Evolutionary conservation across 1,140 invertebrate species (phyloP), one percentile per base, ranked within the genome.

Genomic region (Drosophila simulans): DNA sequence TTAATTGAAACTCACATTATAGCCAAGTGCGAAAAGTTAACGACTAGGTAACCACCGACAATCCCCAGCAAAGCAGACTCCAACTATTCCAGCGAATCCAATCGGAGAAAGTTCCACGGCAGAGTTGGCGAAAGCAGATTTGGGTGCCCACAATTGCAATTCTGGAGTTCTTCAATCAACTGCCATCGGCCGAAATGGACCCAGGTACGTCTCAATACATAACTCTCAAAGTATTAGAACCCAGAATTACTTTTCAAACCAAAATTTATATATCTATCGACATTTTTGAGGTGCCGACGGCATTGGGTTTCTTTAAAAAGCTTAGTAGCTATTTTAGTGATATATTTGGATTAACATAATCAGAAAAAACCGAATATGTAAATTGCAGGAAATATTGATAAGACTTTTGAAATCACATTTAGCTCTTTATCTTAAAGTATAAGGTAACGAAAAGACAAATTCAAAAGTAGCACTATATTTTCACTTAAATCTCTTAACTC

Each of bases 1-100:
- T 83, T 86, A 89, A 86, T 86, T 86, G 84, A 88, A 86, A 89
- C 79, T 76, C 81, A 89, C 79, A 86, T 89, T 89, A 86, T 63
- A 72, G 70, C 71, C 84, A 80, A 86, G 83, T 88, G 83, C 63
- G 84, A 88, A 71, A 83, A 86, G 62, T 88, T 88, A 86, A 82
- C 82, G 82, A 80, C 59, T 78, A 64, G 54, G 15, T 58, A 59
- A 60, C 54, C 34, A 25, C 34, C 48, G 34, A 35, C 39, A 20
- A 52, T 35, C 37, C 31, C 25, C 66, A 40, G 13, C 22, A 22
- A 20, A 42, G 5, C 22, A 22, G 20, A 42, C 4, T 25, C 31
- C n/a, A n/a, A 17, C 45, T 22, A 35, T 40, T 22, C 25, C 59
- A 42, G 35, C 35, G 34, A 53, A 51, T 31, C 57, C 46, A 58